phyloP scores from a whole-genome alignment of 2,888 invertebrate species.

The Nasonia oneida region DNA sequence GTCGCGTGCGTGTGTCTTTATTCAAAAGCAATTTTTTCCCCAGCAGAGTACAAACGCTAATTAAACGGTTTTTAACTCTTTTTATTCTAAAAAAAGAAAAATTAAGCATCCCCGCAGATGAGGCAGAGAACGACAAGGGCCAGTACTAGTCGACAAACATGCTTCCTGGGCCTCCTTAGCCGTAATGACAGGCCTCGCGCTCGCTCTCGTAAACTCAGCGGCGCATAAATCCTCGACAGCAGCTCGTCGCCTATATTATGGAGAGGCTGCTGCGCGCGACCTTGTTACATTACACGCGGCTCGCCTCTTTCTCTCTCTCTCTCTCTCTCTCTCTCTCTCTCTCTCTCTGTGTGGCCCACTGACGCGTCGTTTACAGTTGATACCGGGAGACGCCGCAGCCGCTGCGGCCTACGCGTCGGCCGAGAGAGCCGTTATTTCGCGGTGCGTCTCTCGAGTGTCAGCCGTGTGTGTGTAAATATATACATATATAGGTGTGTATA shows the following conservation, averaged over 20 bases:
- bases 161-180: not conserved
- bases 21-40: too few relatives aligned
- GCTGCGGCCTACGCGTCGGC: not conserved
- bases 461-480: not conserved
- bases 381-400: not conserved
- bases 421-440: constrained; percentile 12
- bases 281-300: constrained; percentile 39
- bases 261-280: constrained; percentile 13
- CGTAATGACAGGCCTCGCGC: constrained; percentile 16
- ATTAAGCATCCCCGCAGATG: too few relatives aligned
- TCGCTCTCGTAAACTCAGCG: constrained; percentile 3
- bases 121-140: not conserved
- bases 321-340: not conserved
- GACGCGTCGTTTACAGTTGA: constrained; percentile 59
- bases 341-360: constrained; percentile 31
- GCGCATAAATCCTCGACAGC: constrained; percentile 9
- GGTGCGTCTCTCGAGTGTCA: not conserved
- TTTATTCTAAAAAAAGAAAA: too few relatives aligned
- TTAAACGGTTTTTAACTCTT: too few relatives aligned
- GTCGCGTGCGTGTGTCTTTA: too few relatives aligned
- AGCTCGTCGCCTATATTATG: not conserved
- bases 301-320: not conserved
- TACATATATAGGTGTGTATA: not conserved
- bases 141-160: not conserved
- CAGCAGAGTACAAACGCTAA: too few relatives aligned